phyloP scores from a whole-genome alignment of 2,113 vertebrate species.

The Aspidoscelis tigris region DNA sequence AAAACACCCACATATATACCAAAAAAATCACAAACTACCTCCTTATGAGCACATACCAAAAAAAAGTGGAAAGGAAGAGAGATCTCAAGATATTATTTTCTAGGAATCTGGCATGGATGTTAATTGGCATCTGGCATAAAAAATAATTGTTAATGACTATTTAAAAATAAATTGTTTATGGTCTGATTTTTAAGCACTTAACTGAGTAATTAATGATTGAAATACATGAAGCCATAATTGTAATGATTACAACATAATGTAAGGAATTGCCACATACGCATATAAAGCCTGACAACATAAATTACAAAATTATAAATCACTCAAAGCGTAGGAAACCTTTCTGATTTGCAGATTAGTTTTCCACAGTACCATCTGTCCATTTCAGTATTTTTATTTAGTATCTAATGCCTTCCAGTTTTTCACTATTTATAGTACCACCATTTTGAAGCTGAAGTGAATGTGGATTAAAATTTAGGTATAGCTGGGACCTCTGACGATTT shows the following conservation, averaged over 20 bases:
- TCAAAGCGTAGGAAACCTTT: not conserved
- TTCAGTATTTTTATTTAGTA: too few relatives aligned
- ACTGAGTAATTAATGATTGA: not conserved
- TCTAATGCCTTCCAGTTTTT: not conserved
- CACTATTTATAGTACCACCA: not conserved
- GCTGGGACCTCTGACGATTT: too few relatives aligned
- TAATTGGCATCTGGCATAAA: slow-evolving; percentile 14
- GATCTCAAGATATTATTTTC: slow-evolving; percentile 24
- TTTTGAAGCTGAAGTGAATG: not conserved
- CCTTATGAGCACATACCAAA: too few relatives aligned
- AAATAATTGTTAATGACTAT: not conserved
- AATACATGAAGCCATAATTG: not conserved
- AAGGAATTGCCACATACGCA: not conserved
- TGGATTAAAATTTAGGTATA: not conserved
- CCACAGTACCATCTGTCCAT: too few relatives aligned
- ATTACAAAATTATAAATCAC: not conserved
- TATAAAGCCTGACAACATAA: not conserved
- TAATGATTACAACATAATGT: not conserved
- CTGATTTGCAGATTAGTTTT: not conserved
- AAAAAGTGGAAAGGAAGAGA: not conserved
- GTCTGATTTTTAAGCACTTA: not conserved
- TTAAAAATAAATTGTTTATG: not conserved
- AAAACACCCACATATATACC: too few relatives aligned
- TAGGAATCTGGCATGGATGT: slow-evolving; percentile 24
- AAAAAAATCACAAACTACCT: too few relatives aligned